Evolutionary conservation across 1,140 invertebrate species (phyloP).

Genomic region (Zaprionus inermis): DNA sequence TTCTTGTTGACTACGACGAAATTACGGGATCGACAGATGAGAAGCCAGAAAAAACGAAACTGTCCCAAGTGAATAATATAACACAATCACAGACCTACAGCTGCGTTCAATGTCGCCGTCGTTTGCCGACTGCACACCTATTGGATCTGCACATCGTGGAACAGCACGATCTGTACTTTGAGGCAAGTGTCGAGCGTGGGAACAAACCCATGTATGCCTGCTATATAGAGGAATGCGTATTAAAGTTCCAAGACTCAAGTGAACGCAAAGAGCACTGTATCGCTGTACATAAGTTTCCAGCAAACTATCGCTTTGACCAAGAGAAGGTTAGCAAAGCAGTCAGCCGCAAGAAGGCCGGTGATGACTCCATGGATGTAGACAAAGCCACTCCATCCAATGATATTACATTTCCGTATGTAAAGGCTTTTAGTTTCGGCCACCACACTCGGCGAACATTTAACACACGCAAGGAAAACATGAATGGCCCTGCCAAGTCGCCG

Average conservation of each 20-base stretch:
- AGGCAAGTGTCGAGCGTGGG: conserved; percentile 85
- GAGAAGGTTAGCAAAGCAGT: conserved; percentile 40
- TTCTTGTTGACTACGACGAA: conserved; percentile 56
- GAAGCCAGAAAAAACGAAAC: background rate
- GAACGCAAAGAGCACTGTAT: conserved; percentile 87
- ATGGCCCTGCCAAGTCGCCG: conserved; percentile 26
- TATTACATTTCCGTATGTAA: conserved; percentile 23
- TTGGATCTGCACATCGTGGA: conserved; percentile 90
- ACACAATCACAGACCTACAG: conserved; percentile 49
- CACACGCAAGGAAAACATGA: conserved; percentile 3
- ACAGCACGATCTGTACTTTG: conserved; percentile 89
- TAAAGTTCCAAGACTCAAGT: conserved; percentile 85
- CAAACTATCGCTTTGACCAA: conserved; percentile 87
- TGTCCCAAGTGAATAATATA: background rate
- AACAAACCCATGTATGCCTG: conserved; percentile 88
- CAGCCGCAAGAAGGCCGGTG: conserved; percentile 1
- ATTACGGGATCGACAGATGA: conserved; percentile 25
- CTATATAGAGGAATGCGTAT: conserved; percentile 87
- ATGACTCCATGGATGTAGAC: conserved; percentile 57
- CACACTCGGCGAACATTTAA: conserved; percentile 51
- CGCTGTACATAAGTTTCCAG: conserved; percentile 87
- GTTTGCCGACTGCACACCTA: conserved; percentile 87
- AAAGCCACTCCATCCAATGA: background rate
- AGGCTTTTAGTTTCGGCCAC: conserved; percentile 55
- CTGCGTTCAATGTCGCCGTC: conserved; percentile 85